A percentile compares a stretch with the other conserved stretches of the same genome.
phyloP scores from a whole-genome alignment of 2,797 vertebrate genomes.

The Paramormyrops hopkinsi region DNA sequence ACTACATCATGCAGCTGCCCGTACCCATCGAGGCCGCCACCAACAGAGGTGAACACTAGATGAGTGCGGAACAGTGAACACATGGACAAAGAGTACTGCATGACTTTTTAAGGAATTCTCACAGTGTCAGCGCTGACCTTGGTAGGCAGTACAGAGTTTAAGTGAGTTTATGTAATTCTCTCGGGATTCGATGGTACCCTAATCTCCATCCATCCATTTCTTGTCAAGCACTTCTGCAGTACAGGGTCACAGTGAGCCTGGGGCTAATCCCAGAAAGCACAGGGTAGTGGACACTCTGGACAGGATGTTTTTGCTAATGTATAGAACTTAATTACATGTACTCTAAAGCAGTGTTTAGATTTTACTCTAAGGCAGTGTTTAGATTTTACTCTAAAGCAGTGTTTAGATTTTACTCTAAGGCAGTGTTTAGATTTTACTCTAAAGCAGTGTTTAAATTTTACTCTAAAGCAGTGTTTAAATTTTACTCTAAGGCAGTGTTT shows the following conservation, averaged over 20 bases:
- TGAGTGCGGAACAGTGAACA: neutral
- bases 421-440: neutral
- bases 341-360: neutral
- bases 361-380: neutral
- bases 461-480: neutral
- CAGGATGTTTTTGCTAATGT: neutral
- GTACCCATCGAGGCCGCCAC: constrained; percentile 82
- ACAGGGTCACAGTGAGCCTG: neutral
- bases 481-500: neutral
- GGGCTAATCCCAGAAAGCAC: neutral
- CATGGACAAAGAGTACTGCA: neutral
- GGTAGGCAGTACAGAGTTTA: neutral
- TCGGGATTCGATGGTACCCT: neutral
- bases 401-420: neutral
- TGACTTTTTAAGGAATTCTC: neutral
- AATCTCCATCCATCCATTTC: neutral
- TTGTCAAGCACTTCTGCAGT: neutral
- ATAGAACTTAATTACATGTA: neutral
- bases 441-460: neutral
- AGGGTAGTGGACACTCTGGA: neutral
- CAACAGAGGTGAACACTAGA: constrained; percentile 76
- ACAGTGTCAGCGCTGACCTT: neutral
- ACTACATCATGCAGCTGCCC: constrained; percentile 90
- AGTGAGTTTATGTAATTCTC: neutral
- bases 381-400: neutral